These are phyloP conservation scores for Garra rufa DNA, from an alignment of 2,113 vertebrate genomes.

Conservation along the genomic window DNA sequence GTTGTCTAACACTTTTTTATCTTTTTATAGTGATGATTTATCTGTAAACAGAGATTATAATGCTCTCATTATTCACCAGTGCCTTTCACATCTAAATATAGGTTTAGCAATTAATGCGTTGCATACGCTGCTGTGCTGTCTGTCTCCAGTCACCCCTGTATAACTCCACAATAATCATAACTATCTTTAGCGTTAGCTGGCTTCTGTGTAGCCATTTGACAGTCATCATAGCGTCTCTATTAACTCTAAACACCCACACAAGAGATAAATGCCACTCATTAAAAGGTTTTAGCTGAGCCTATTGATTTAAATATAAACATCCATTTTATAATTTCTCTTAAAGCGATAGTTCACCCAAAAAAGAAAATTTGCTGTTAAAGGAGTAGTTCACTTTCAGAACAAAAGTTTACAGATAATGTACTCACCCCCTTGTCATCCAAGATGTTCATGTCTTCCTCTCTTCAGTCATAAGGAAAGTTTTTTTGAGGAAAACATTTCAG, in stretches of 20 bases:
- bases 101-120: not conserved
- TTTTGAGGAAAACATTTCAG: too few species aligned
- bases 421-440: too few species aligned
- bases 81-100: constrained; percentile 4
- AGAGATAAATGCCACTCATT: not conserved
- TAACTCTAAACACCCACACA: constrained; percentile 22
- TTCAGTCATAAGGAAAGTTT: too few species aligned
- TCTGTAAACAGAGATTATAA: not conserved
- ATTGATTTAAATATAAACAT: constrained; percentile 2
- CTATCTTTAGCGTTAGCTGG: not conserved
- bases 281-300: not conserved
- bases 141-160: not conserved
- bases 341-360: not conserved
- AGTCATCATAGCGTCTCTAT: not conserved
- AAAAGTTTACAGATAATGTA: too few species aligned
- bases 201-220: not conserved
- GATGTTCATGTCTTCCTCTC: too few species aligned
- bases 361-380: not conserved
- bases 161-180: not conserved
- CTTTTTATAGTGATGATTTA: not conserved
- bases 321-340: not conserved
- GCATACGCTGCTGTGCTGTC: not conserved
- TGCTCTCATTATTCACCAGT: not conserved
- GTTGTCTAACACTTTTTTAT: not conserved
- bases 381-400: too few species aligned